phyloP scores from a whole-genome alignment of 2,113 vertebrate genomes.

The Callipepla californica region DNA sequence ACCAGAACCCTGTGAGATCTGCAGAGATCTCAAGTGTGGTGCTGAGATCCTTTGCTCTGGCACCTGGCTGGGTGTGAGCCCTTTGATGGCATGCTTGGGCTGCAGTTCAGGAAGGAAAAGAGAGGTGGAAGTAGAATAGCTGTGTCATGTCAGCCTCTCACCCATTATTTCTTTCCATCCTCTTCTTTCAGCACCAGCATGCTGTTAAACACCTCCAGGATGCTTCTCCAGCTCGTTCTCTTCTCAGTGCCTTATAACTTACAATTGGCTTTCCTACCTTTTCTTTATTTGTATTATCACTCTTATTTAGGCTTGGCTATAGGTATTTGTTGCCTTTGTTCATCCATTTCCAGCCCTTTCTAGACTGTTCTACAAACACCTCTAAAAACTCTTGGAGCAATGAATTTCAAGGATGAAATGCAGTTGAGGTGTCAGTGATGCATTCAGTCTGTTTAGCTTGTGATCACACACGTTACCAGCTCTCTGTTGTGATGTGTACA shows the following conservation, averaged over 20 bases:
- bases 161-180: not conserved
- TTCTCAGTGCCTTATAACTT: not conserved
- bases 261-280: not conserved
- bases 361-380: not conserved
- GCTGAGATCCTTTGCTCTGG: not conserved
- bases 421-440: accelerated
- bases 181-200: not conserved
- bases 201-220: not conserved
- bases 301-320: not conserved
- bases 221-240: not conserved
- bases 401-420: not conserved
- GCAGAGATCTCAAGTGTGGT: not conserved
- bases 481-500: not conserved
- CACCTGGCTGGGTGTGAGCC: not conserved
- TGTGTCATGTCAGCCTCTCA: not conserved
- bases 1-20: not conserved
- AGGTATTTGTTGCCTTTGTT: not conserved
- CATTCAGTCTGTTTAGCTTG: not conserved
- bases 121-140: not conserved
- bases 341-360: not conserved
- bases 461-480: not conserved
- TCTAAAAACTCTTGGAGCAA: not conserved
- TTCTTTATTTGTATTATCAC: not conserved
- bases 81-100: not conserved
- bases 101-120: not conserved